Conservation (phyloP, 2,888 invertebrate genomes). For the Eudemis profundana region DNA sequence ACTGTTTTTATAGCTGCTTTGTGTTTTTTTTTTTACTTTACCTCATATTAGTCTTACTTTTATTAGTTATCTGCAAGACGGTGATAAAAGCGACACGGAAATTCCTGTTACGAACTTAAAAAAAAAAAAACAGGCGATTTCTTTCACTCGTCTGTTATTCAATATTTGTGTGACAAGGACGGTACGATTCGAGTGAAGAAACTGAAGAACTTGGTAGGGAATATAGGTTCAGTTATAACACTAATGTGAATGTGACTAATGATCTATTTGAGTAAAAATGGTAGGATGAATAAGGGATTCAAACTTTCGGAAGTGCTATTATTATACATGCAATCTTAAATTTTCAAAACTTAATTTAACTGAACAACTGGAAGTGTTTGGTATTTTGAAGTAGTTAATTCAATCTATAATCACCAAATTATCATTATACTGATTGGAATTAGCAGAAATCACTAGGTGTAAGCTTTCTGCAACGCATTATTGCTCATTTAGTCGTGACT, state of each 20-base stretch:
- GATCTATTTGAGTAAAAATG: too few relatives aligned
- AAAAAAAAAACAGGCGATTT: background rate
- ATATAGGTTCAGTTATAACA: background rate
- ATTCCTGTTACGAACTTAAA: background rate
- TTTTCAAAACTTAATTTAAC: too few relatives aligned
- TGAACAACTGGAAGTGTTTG: too few relatives aligned
- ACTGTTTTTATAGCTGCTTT: constrained; percentile 21
- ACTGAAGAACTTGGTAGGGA: background rate
- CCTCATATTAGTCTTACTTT: background rate
- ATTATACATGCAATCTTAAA: too few relatives aligned
- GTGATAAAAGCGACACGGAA: background rate
- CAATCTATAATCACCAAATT: too few relatives aligned
- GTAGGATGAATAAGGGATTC: too few relatives aligned
- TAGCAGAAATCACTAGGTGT: background rate
- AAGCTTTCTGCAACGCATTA: too few relatives aligned
- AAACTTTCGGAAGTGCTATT: too few relatives aligned
- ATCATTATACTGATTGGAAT: background rate
- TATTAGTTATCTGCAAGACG: too few relatives aligned
- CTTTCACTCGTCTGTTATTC: background rate
- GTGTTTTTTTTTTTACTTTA: background rate
- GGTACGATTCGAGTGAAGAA: background rate
- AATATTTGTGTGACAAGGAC: background rate
- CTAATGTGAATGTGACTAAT: too few relatives aligned
- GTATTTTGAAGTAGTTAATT: too few relatives aligned
- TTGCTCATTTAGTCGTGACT: too few relatives aligned